phyloP scores from a whole-genome alignment of 2,113 vertebrate species.

The Fregata magnificens region DNA sequence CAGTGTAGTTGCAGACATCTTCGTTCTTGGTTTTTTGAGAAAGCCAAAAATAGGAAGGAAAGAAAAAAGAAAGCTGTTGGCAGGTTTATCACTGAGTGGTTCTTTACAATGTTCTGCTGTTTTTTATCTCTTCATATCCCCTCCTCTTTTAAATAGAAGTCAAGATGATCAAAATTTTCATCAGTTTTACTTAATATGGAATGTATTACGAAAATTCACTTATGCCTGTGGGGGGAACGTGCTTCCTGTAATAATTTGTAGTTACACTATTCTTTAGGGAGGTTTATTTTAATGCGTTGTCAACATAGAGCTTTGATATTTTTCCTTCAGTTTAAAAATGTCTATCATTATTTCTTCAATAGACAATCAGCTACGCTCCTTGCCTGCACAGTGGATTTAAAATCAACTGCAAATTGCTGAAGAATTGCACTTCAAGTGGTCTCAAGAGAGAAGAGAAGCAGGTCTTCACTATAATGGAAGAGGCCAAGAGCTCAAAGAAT shows the following conservation, averaged over 20 bases:
- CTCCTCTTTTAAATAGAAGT: not conserved
- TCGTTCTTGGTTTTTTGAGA: not conserved
- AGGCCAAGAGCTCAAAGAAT: slow-evolving; percentile 82
- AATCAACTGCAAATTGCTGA: slow-evolving; percentile 63
- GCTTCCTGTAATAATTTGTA: not conserved
- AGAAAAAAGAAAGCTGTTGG: slow-evolving; percentile 32
- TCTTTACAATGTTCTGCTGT: slow-evolving; percentile 3
- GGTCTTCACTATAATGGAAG: slow-evolving; percentile 87
- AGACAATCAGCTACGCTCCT: slow-evolving; percentile 69
- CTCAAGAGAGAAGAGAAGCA: slow-evolving; percentile 61
- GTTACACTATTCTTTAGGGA: not conserved
- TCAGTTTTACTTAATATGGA: not conserved
- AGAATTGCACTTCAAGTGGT: slow-evolving; percentile 71
- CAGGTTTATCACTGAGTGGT: slow-evolving; percentile 8
- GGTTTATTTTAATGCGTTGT: not conserved
- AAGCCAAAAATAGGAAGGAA: slow-evolving; percentile 28
- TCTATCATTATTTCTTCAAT: slow-evolving; percentile 39
- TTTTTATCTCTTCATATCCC: not conserved
- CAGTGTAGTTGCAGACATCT: slow-evolving; percentile 10
- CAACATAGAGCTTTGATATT: not conserved
- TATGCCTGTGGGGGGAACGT: not conserved
- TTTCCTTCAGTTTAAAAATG: slow-evolving; percentile 16
- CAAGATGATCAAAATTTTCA: not conserved
- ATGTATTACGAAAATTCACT: not conserved
- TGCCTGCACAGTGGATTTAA: slow-evolving; percentile 71